A percentile compares a stretch with the other conserved stretches of the same genome.
Conservation (phyloP, 2,797 vertebrate species). For the Pangasius sanitwongsei region DNA sequence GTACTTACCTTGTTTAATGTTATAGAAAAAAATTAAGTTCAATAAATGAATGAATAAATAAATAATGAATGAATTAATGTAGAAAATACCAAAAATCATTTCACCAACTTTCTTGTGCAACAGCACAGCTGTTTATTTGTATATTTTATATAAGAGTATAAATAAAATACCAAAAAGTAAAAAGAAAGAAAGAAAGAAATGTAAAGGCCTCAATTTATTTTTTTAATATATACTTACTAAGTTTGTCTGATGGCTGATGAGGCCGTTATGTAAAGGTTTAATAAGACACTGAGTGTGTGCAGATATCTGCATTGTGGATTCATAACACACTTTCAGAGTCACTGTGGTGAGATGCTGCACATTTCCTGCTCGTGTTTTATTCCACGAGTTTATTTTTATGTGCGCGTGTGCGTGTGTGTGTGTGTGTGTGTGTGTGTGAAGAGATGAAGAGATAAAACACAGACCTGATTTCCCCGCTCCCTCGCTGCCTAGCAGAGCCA, state of each 20-base stretch:
- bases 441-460: conserved; percentile 9
- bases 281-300: background rate
- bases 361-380: background rate
- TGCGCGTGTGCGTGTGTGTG: background rate
- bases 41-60: too few species aligned
- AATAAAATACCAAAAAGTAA: background rate
- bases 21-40: background rate
- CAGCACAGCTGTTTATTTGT: background rate
- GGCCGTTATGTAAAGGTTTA: background rate
- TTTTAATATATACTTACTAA: background rate
- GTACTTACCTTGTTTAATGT: background rate
- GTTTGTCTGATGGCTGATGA: background rate
- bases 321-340: background rate
- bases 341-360: background rate
- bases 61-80: background rate
- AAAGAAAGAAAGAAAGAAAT: background rate
- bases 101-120: background rate
- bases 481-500: conserved; percentile 65
- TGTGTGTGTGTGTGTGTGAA: background rate
- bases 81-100: background rate
- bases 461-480: conserved; percentile 67
- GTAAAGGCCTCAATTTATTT: background rate
- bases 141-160: background rate
- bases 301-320: background rate
- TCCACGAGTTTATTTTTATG: background rate